phyloP scores from a whole-genome alignment of 2,113 vertebrate species.

The Rattus norvegicus region DNA sequence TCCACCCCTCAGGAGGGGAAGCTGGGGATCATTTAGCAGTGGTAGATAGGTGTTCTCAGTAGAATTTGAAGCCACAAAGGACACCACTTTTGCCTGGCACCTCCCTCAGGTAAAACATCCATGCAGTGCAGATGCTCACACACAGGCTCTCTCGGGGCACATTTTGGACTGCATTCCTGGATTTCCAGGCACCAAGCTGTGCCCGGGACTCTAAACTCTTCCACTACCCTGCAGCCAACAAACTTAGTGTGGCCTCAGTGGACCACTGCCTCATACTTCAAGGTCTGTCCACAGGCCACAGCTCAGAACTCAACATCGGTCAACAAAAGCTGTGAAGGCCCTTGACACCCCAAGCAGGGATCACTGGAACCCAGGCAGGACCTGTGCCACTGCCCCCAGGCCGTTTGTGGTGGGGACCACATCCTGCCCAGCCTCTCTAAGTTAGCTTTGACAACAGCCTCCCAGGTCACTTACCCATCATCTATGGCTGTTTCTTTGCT shows the following conservation, averaged over 20 bases:
- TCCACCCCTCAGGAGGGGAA: not conserved
- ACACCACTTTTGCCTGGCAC: not conserved
- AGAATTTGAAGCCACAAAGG: not conserved
- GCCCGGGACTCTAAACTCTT: not conserved
- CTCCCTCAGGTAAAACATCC: not conserved
- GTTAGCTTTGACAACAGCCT: not conserved
- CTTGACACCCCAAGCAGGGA: not conserved
- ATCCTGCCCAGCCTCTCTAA: not conserved
- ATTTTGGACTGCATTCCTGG: too few species aligned
- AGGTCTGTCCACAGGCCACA: not conserved
- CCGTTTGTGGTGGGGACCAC: not conserved
- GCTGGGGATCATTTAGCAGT: not conserved
- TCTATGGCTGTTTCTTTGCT: not conserved
- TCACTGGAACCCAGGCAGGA: not conserved
- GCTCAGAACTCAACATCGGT: not conserved
- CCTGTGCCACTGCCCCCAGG: not conserved
- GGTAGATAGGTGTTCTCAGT: not conserved
- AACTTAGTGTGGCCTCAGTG: not conserved
- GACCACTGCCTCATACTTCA: too few species aligned
- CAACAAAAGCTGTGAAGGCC: not conserved
- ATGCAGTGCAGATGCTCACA: fast-evolving
- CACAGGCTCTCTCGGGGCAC: not conserved
- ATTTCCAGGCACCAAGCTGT: not conserved
- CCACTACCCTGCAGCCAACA: not conserved
- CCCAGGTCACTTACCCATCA: fast-evolving